phyloP scores from a whole-genome alignment of 2,888 invertebrate genomes.

The Notocelia uddmanniana region DNA sequence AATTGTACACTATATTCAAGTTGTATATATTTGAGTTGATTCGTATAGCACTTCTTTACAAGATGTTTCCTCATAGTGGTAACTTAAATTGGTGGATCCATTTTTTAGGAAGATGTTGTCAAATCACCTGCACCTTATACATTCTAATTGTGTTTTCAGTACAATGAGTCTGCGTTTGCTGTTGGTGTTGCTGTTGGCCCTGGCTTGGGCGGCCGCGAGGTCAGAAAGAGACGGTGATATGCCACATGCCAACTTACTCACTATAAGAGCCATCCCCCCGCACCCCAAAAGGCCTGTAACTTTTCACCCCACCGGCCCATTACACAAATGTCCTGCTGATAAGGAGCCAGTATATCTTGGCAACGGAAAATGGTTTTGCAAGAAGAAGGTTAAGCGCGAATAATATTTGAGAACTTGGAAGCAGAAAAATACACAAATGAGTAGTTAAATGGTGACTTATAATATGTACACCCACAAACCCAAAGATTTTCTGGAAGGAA shows the following conservation, averaged over 20 bases:
- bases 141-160: neutral
- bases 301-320: neutral
- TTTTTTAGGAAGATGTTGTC: no score
- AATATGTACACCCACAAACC: no score
- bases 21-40: no score
- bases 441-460: neutral
- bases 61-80: no score
- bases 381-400: neutral
- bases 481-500: no score
- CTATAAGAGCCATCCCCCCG: neutral
- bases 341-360: neutral
- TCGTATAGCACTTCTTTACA: no score
- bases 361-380: neutral
- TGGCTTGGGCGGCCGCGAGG: neutral
- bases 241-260: neutral
- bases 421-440: neutral
- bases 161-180: neutral
- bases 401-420: neutral
- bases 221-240: neutral
- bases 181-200: neutral
- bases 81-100: no score
- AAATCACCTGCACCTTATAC: neutral
- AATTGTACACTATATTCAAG: neutral
- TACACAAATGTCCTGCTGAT: conserved; percentile 1
- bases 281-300: neutral